A percentile compares a stretch with the other conserved stretches of the same genome.
Conservation (phyloP, 92 coral and sea anemone species). For the Parazoanthus atlanticus region DNA sequence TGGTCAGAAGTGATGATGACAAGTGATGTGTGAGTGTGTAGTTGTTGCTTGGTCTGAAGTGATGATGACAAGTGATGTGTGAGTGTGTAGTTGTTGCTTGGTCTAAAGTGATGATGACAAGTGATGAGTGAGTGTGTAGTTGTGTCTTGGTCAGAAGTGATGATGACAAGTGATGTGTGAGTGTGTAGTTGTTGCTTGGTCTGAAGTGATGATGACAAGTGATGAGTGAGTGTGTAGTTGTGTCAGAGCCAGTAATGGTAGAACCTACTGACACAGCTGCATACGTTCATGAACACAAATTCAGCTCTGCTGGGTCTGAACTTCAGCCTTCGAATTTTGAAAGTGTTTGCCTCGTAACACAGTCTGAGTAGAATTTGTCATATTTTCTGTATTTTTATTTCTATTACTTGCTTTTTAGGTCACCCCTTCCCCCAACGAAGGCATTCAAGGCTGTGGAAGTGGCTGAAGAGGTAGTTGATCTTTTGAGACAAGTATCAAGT, state of each 20-base stretch:
- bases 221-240: conserved; percentile 71
- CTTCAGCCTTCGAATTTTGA: conserved; percentile 9
- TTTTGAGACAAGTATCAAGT: too few relatives aligned
- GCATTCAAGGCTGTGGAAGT: too few relatives aligned
- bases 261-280: conserved; percentile 93
- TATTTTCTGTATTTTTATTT: too few relatives aligned
- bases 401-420: too few relatives aligned
- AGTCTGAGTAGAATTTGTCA: too few relatives aligned
- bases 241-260: conserved; percentile 96
- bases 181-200: background rate
- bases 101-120: background rate
- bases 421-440: too few relatives aligned
- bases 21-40: background rate
- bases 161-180: background rate
- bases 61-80: background rate
- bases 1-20: background rate
- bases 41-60: background rate
- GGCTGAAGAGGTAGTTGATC: too few relatives aligned
- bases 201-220: conserved; percentile 70
- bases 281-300: conserved; percentile 55
- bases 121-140: too few relatives aligned
- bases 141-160: background rate
- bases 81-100: background rate
- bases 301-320: conserved; percentile 84
- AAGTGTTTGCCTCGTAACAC: background rate